phyloP scores from a whole-genome alignment of 2,888 invertebrate species.

The Argyra leucocephala region DNA sequence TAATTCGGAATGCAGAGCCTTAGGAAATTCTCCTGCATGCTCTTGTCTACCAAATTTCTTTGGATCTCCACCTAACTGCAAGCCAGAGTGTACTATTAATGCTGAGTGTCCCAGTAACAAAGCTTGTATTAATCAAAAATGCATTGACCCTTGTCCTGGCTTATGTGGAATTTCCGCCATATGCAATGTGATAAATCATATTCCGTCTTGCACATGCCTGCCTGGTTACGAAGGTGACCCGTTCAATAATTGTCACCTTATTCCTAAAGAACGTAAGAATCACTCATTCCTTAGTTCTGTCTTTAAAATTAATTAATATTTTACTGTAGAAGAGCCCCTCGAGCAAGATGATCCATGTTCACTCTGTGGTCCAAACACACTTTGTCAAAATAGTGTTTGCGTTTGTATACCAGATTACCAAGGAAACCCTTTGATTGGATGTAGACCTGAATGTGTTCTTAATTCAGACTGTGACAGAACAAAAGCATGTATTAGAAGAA shows the following conservation, averaged over 20 bases:
- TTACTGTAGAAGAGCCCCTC: slow-evolving; percentile 38
- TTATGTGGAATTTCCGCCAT: slow-evolving; percentile 62
- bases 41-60: slow-evolving; percentile 66
- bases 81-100: slow-evolving; percentile 66
- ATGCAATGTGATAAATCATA: slow-evolving; percentile 64
- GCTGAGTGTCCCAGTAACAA: slow-evolving; percentile 59
- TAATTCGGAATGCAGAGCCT: slow-evolving; percentile 67
- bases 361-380: slow-evolving; percentile 73
- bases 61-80: slow-evolving; percentile 66
- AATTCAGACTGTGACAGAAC: slow-evolving; percentile 70
- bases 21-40: slow-evolving; percentile 64
- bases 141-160: slow-evolving; percentile 64
- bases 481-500: slow-evolving; percentile 69
- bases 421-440: slow-evolving; percentile 67
- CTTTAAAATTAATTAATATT: slow-evolving; percentile 4
- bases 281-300: background rate
- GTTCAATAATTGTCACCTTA: slow-evolving; percentile 48
- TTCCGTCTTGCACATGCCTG: slow-evolving; percentile 63
- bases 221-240: slow-evolving; percentile 62
- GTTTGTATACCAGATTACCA: slow-evolving; percentile 66
- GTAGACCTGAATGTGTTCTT: slow-evolving; percentile 72
- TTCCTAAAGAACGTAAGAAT: slow-evolving; percentile 38
- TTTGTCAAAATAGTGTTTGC: slow-evolving; percentile 62
- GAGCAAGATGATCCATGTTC: slow-evolving; percentile 56
- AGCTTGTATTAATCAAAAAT: slow-evolving; percentile 61